Evolutionary conservation across 2,888 invertebrate species (phyloP), one percentile per base, ranked within the genome.

Genomic region (Macrophya alboannulata): DNA sequence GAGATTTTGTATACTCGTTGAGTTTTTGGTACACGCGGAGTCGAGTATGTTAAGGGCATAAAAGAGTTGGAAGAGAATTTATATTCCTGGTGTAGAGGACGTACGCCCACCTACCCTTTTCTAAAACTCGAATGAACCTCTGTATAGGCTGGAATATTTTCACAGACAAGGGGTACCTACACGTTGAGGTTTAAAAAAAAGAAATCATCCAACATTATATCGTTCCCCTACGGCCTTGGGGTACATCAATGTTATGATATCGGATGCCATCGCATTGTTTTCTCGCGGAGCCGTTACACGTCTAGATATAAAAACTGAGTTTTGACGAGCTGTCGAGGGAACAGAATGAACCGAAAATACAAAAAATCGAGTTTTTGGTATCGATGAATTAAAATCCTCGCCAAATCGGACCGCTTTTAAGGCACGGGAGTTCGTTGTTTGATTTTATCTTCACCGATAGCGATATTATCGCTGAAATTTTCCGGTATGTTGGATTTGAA

Each of bases 41-140:
- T 68, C 31, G 17, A 17, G n/a, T 72, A 72, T n/a, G n/a, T 72
- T 40, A 21, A n/a, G 5, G 71, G 71, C 21, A 43, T 43, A 72
- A 72, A 72, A 72, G 71, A 40, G 17, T 71, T 71, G 12, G 40
- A 71, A 8, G 31, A 71, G 37, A 71, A 71, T 71, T 71, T 40
- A 71, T 71, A 71, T 71, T 40, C 71, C 17, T 3, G 37, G 62
- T 62, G 10, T 10, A 12, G 25, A 62, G 12, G 12, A 25, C 25
- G 12, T 21, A 48, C 10, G 48, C 1, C 1, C 3, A 31, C 31
- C 31, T 31, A 62, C 25, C 62, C 62, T 62, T 25, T 25, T 12
- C 21, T 25, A 25, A 62, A 62, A 62, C 62, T 25, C 12, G 12
- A 62, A 62, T 62, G 62, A 62, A 62, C 62, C 62, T 62, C 62